These are phyloP conservation scores for Chaenodraco wilsoni DNA, from an alignment of 2,797 vertebrate species.

Conservation along the genomic window DNA sequence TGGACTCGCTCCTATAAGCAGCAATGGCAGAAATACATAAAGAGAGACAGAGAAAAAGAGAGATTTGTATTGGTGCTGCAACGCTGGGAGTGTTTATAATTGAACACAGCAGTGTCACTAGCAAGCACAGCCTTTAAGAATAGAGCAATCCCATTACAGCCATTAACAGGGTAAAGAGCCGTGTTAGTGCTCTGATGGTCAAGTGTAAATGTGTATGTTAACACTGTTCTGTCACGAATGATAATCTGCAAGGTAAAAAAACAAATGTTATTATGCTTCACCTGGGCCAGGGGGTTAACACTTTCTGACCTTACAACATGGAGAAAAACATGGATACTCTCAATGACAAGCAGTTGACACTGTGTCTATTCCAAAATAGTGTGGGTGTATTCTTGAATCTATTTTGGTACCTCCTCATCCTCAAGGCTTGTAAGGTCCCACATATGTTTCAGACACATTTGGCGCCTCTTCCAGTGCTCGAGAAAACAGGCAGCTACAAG, in stretches of 20 bases:
- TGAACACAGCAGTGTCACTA: constrained; percentile 43
- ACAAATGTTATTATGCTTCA: constrained; percentile 23
- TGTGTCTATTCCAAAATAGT: background rate
- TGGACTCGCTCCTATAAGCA: constrained; percentile 80
- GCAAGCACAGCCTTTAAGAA: constrained; percentile 62
- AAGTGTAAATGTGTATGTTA: constrained; percentile 13
- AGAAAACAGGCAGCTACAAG: constrained; percentile 93
- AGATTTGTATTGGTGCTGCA: constrained; percentile 12
- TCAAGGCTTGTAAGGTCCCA: constrained; percentile 97
- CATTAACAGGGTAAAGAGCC: constrained; percentile 29
- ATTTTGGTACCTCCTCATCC: constrained; percentile 90
- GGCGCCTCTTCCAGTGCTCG: constrained; percentile 96
- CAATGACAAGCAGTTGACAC: background rate
- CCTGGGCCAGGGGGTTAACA: constrained; percentile 38
- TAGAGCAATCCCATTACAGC: constrained; percentile 65
- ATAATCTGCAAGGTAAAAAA: constrained; percentile 36
- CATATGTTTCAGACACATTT: constrained; percentile 93
- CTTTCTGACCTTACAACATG: constrained; percentile 2
- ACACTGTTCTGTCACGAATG: constrained; percentile 6
- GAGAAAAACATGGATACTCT: background rate
- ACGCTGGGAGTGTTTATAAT: constrained; percentile 30
- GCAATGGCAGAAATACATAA: constrained; percentile 34
- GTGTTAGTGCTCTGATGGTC: constrained; percentile 15
- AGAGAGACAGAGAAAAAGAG: constrained; percentile 5
- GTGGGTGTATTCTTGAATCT: background rate